Base-by-base conservation (phyloP, 1,140 invertebrate genomes). In the Rhagoletis zephyria region DNA sequence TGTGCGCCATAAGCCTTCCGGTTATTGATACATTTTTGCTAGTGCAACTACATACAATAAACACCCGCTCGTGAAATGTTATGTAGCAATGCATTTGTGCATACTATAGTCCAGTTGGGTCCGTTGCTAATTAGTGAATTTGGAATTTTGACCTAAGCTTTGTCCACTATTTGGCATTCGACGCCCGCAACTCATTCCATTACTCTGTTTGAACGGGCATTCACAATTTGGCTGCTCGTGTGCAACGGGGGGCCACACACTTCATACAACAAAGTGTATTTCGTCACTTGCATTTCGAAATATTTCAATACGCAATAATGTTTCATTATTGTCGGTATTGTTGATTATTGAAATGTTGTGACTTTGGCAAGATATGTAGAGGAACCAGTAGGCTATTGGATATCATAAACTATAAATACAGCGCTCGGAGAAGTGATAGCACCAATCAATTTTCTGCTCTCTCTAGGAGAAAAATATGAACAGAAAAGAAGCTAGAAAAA, bases 111-210 rank as follows among this genome's bases (percentile, higher is more conserved):
- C 4, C 61, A 63, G 9, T 63, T 63, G 12, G 30, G 1, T 16
- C n/a, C 74, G 74, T 56, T 81, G 48, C 74, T 81, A 81, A 81
- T 81, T 81, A 81, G 74, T 19, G 74, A 81, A 56, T 56, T 56
- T 81, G 74, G 48, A 56, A 81, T 81, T 51, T 10, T 56, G n/a
- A n/a, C n/a, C 45, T 81, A 81, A 56, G n/a, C 74, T 16, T 12
- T 65, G 16, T 65, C 40, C 3, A n/a, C 19, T 86, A 61, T 63
- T 85, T 60, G 40, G n/a, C 61, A 67, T 30, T 56, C 48, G 40
- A 67, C 61, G 85, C 45, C n/a, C 61, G 42, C 63, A 87, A 14
- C 40, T 48, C 85, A 67, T 87, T 67, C 56, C 65, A 40, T 51
- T 67, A 67, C 74, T 56, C 74, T 56, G 45, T 81, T 42, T 48